Base-by-base conservation (phyloP, 2,797 vertebrate species). In the Chaetophractus vellerosus region DNA sequence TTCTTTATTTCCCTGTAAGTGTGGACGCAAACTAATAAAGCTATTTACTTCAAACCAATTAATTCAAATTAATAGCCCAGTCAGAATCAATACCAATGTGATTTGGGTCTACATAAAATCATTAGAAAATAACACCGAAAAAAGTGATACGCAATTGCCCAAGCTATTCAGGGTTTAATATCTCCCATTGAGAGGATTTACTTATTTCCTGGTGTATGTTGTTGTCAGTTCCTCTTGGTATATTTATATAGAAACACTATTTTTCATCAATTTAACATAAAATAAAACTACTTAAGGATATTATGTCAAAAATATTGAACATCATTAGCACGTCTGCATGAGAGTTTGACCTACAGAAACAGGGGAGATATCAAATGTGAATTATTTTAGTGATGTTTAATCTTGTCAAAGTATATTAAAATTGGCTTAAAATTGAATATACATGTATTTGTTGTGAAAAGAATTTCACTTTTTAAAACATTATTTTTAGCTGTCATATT, bases 311-410 rank as follows among this genome's bases (percentile, higher is more conserved):
- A 61, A 24, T 72, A 63, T 33, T 52, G n/a, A 72, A 41, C 10
- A 45, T 1, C 0, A 9, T 36, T 3, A 8, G 5, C 4, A 15
- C n/a, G n/a, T n/a, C n/a, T n/a, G n/a, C n/a, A n/a, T n/a, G n/a
- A n/a, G n/a, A n/a, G n/a, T n/a, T n/a, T n/a, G n/a, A n/a, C n/a
- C n/a, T n/a, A n/a, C n/a, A n/a, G n/a, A n/a, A n/a, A n/a, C n/a
- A n/a, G n/a, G n/a, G n/a, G n/a, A n/a, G n/a, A n/a, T n/a, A n/a
- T n/a, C n/a, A n/a, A n/a, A n/a, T n/a, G n/a, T n/a, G n/a, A n/a
- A n/a, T n/a, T n/a, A n/a, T n/a, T n/a, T n/a, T n/a, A n/a, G n/a
- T n/a, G n/a, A n/a, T n/a, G 50, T 16, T 18, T 33, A 33, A n/a
- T 52, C 9, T 31, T 50, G n/a, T 86, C 83, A 52, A 31, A 52